phyloP scores from a whole-genome alignment of 2,113 vertebrate species.

The Rhizomys pruinosus region DNA sequence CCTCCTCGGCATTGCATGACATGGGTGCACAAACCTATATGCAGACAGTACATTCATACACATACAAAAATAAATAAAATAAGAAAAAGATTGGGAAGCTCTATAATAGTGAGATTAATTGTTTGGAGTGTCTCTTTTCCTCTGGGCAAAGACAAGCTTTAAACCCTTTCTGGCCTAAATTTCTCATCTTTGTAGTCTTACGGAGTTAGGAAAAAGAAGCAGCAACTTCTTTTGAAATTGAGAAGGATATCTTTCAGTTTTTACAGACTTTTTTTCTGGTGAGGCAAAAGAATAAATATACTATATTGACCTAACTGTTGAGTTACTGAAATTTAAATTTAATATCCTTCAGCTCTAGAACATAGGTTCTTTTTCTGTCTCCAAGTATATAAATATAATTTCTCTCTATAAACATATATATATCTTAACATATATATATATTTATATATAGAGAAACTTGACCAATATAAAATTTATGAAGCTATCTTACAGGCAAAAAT shows the following conservation, averaged over 20 bases:
- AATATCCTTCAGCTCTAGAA: not conserved
- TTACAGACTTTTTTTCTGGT: conserved; percentile 17
- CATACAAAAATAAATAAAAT: too few species aligned
- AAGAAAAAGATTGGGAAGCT: not conserved
- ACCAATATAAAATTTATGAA: not conserved
- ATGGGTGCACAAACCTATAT: too few species aligned
- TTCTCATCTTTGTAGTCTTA: not conserved
- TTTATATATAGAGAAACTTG: not conserved
- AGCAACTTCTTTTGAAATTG: not conserved
- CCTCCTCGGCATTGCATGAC: too few species aligned
- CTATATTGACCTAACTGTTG: not conserved
- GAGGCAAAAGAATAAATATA: conserved; percentile 23
- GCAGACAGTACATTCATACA: too few species aligned
- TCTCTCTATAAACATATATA: not conserved
- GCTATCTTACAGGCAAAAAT: not conserved
- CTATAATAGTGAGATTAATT: not conserved
- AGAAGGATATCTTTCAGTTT: conserved; percentile 29
- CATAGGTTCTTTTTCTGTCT: not conserved
- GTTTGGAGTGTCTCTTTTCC: not conserved
- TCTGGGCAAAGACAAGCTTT: not conserved
- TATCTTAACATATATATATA: not conserved
- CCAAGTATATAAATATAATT: not conserved
- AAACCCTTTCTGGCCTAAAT: not conserved
- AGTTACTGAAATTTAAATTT: conserved; percentile 37
- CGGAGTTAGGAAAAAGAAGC: conserved; percentile 14